Percentiles rank a stretch among this genome's conserved stretches.
phyloP scores from a whole-genome alignment of 2,113 vertebrate genomes.

The Pyrgilauda ruficollis region DNA sequence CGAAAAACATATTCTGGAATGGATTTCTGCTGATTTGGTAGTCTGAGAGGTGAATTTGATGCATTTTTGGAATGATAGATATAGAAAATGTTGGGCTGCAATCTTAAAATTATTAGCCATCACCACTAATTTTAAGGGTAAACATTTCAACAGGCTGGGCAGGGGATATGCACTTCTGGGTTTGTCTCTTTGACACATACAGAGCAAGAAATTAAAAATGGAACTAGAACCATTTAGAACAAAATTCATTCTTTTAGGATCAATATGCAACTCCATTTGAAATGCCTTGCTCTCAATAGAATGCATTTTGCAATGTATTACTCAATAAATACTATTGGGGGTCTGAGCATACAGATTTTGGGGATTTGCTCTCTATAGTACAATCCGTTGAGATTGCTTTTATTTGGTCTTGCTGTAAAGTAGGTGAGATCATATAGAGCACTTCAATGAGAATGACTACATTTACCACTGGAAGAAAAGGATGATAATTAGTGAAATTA shows the following conservation, averaged over 20 bases:
- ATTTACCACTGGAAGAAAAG: not conserved
- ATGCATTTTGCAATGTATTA: not conserved
- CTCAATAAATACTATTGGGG: not conserved
- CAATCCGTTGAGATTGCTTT: not conserved
- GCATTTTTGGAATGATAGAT: not conserved
- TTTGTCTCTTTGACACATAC: slow-evolving; percentile 40
- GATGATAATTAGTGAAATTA: not conserved
- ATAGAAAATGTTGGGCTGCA: not conserved
- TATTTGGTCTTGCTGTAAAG: not conserved
- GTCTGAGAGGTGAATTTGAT: not conserved
- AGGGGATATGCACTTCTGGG: not conserved
- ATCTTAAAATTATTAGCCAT: not conserved
- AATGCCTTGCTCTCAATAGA: slow-evolving; percentile 10
- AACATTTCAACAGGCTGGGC: not conserved
- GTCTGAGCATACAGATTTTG: not conserved
- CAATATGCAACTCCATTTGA: slow-evolving; percentile 47
- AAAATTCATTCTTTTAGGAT: slow-evolving; percentile 41
- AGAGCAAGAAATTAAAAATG: slow-evolving; percentile 22
- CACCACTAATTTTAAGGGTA: not conserved
- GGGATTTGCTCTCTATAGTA: not conserved
- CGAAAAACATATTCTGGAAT: not conserved
- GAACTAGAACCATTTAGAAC: slow-evolving; percentile 37
- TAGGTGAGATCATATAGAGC: not conserved
- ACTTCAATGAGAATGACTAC: not conserved
- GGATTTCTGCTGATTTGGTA: not conserved